phyloP scores from a whole-genome alignment of 2,797 vertebrate genomes.

The Xerus rutilus region DNA sequence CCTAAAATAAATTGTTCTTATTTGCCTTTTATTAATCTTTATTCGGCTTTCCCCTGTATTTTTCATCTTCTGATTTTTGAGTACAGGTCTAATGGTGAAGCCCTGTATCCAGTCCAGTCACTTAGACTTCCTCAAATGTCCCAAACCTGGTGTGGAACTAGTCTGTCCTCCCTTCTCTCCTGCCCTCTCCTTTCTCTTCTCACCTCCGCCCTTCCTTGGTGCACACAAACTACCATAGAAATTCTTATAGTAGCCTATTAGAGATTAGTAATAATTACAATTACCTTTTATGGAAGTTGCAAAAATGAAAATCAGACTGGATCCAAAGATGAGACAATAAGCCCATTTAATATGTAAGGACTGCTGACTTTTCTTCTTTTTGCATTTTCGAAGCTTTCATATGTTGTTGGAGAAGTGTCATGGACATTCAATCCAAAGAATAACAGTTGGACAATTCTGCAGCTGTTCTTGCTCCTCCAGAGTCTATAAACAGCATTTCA shows the following conservation, averaged over 20 bases:
- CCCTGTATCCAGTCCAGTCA: neutral
- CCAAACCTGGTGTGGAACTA: neutral
- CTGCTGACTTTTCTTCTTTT: conserved; percentile 1
- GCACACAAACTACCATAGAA: neutral
- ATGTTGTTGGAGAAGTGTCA: neutral
- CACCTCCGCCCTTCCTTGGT: neutral
- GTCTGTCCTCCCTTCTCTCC: neutral
- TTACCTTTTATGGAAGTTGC: conserved; percentile 35
- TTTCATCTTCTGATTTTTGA: conserved; percentile 58
- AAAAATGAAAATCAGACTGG: conserved; percentile 50
- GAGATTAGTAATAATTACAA: neutral
- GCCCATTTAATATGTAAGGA: neutral
- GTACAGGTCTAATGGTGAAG: neutral
- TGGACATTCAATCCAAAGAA: neutral
- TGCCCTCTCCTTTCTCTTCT: neutral
- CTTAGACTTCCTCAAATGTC: neutral
- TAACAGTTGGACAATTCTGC: neutral
- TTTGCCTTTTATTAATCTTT: conserved; percentile 54
- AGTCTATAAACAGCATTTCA: neutral
- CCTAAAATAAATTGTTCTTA: conserved; percentile 19
- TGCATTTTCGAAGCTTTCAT: conserved; percentile 27
- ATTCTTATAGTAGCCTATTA: neutral
- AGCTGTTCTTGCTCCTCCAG: neutral
- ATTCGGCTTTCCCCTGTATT: neutral
- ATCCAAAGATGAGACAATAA: conserved; percentile 21